These are phyloP conservation scores for Pipistrellus pipistrellus DNA, from an alignment of 2,797 vertebrate species.

Conservation along the genomic window DNA sequence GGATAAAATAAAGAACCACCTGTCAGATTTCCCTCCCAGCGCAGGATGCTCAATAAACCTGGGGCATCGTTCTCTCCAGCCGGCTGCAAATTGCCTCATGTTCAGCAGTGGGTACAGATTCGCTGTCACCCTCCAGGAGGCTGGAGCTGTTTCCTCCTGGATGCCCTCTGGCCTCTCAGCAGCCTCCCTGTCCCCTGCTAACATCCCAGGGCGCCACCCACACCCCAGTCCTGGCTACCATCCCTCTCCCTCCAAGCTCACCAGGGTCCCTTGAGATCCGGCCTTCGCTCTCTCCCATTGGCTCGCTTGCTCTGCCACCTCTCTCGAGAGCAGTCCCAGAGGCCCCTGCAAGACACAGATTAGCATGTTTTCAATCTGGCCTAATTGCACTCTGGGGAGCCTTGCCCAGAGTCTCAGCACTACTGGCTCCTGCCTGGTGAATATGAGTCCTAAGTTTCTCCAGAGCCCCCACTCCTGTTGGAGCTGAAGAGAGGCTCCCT, in stretches of 20 bases:
- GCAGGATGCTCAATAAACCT: neutral
- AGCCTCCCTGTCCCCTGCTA: too few species aligned
- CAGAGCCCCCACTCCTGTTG: fast-evolving
- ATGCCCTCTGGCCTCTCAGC: neutral
- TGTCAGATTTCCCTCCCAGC: neutral
- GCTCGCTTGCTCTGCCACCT: neutral
- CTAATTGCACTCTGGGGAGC: neutral
- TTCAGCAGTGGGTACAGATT: neutral
- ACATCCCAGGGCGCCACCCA: neutral
- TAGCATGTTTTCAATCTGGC: neutral
- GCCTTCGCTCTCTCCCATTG: neutral
- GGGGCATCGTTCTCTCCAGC: neutral
- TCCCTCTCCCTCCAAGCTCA: neutral
- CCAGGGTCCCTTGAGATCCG: neutral
- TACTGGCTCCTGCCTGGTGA: neutral
- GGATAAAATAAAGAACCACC: neutral
- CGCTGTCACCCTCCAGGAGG: neutral
- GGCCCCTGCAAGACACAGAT: neutral
- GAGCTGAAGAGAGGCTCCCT: neutral
- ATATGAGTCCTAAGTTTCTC: neutral
- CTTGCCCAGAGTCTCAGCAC: neutral
- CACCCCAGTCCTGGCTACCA: neutral
- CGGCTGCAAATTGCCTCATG: fast-evolving
- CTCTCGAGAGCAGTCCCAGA: neutral
- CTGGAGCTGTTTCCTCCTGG: neutral